phyloP scores from a whole-genome alignment of 2,888 invertebrate species.

The Anthophora plumipes region DNA sequence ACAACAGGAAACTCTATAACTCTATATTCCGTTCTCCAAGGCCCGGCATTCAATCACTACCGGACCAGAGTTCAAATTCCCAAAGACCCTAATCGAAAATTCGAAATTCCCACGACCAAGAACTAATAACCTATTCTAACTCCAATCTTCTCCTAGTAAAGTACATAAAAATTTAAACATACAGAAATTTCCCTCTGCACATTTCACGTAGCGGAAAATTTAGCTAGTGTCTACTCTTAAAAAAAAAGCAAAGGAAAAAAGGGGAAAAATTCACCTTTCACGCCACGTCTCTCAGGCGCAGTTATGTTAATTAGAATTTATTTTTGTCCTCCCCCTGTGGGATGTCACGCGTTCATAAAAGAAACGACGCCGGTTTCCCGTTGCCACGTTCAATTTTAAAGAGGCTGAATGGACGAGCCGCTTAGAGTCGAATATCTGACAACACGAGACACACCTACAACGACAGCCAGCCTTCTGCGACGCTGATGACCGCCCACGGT shows the following conservation, averaged over 20 bases:
- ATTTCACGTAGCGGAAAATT: too few species aligned
- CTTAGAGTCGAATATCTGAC: constrained; percentile 46
- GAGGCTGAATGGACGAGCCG: constrained; percentile 23
- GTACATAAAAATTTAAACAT: too few species aligned
- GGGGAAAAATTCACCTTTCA: not conserved
- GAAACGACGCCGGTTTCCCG: constrained; percentile 14
- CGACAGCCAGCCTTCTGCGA: constrained; percentile 30
- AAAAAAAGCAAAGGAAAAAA: too few species aligned
- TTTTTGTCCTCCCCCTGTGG: not conserved
- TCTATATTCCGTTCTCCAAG: constrained; percentile 5
- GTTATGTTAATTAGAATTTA: constrained; percentile 51
- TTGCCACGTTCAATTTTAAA: constrained; percentile 70
- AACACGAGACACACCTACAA: constrained; percentile 33
- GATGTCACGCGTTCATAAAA: constrained; percentile 16
- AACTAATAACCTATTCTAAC: not conserved
- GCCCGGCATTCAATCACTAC: constrained; percentile 14
- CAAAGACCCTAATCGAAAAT: constrained; percentile 17
- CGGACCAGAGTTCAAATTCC: constrained; percentile 10
- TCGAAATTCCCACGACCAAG: not conserved
- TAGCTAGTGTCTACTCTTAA: too few species aligned
- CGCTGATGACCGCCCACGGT: constrained; percentile 50
- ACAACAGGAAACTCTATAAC: constrained; percentile 16
- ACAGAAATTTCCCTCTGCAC: not conserved
- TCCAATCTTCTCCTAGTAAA: not conserved
- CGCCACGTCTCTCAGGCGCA: not conserved